Base-by-base conservation (phyloP, 2,797 vertebrate species). In the Sebastes itinus region DNA sequence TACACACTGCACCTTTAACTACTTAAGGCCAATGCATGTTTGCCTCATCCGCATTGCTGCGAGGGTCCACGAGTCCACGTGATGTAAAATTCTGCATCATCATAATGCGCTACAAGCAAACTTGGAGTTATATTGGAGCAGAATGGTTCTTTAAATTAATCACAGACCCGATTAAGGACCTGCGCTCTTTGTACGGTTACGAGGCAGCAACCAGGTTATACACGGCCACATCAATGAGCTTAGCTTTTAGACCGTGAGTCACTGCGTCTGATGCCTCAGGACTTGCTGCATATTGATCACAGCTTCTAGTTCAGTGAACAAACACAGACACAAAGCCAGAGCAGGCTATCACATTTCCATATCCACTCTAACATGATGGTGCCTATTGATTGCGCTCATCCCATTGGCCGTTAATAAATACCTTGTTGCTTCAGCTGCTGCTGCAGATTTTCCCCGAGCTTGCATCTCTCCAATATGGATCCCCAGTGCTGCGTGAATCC, bases 351-450 rank as follows among this genome's bases (percentile, higher is more conserved):
- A 60, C 66, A 77, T 92, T 86, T 88, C 89, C 82, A 90, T 87
- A 78, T 85, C 84, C 88, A 81, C 77, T 89, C 76, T 52, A 77
- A 79, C 84, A 82, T 84, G 83, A 87, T 83, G 74, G 80, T 75
- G 78, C 59, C 56, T 79, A 91, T 92, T 79, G 88, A 92, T 87
- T 68, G 72, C 2, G 52, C 58, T 82, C 61, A 60, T 81, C 77
- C 81, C 86, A 72, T 54, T 60, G 62, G 81, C 78, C 81, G 75
- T 64, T 84, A 82, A 92, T 91, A 92, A 90, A 92, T 84, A 89
- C 82, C 76, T 83, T 73, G 84, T 75, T 88, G 85, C 75, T 82
- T 76, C 4, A 30, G 61, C 33, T 38, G 78, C 76, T 85, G 80
- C 80, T 75, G 71, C 64, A 78, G 65, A 56, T 81, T 85, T 82